Evolutionary conservation across 2,113 vertebrate species (phyloP).

Genomic region (Herpailurus yagouaroundi): DNA sequence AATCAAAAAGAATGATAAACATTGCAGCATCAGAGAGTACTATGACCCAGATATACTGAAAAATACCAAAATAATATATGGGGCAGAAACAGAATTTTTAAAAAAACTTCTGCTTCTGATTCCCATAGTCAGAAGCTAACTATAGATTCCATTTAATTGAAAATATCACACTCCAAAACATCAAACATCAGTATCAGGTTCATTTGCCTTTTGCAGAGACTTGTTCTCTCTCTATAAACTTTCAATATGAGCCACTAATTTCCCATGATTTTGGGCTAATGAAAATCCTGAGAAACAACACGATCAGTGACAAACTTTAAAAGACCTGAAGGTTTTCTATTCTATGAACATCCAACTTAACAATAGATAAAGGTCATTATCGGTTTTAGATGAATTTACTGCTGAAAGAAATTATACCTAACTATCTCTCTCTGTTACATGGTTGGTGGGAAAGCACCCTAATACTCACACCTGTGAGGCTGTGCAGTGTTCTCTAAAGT

Average conservation of each 20-base stretch:
- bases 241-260: slow-evolving; percentile 94
- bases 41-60: background rate
- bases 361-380: background rate
- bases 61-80: background rate
- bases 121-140: background rate
- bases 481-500: background rate
- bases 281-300: slow-evolving; percentile 88
- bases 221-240: slow-evolving; percentile 90
- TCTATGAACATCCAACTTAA: slow-evolving; percentile 17
- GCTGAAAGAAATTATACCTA: background rate
- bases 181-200: slow-evolving; percentile 86
- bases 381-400: background rate
- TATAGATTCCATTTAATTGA: background rate
- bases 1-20: background rate
- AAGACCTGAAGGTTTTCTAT: background rate
- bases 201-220: slow-evolving; percentile 90
- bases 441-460: background rate
- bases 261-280: slow-evolving; percentile 93
- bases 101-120: background rate
- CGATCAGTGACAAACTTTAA: slow-evolving; percentile 7
- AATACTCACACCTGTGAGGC: background rate
- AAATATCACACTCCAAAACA: background rate
- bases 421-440: background rate
- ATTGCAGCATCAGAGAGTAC: background rate
- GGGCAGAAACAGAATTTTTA: background rate